Conservation (phyloP, 2,113 vertebrate genomes). For the Podarcis muralis region DNA sequence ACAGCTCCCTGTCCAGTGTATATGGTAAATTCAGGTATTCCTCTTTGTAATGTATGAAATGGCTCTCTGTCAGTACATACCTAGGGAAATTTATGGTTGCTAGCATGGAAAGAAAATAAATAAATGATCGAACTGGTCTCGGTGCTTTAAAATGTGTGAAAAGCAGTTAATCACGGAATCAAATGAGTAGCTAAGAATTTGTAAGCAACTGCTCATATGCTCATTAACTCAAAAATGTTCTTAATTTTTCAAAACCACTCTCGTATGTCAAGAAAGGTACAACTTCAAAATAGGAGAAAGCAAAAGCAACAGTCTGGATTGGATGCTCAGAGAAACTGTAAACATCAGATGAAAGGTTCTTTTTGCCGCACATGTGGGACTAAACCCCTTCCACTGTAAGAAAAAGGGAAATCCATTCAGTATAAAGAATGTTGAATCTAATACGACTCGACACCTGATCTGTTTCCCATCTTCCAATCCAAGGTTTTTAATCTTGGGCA, state of each 20-base stretch:
- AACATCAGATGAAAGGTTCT: not conserved
- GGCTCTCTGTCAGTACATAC: not conserved
- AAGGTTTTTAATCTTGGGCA: slow-evolving; percentile 1
- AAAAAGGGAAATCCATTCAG: slow-evolving; percentile 4
- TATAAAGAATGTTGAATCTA: slow-evolving; percentile 12
- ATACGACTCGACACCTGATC: slow-evolving; percentile 16
- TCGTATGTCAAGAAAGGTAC: not conserved
- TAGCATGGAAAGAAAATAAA: not conserved
- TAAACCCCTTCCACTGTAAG: not conserved
- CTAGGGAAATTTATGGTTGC: not conserved
- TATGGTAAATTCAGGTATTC: not conserved
- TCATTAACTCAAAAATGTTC: not conserved
- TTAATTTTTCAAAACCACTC: not conserved
- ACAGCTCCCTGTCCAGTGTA: not conserved
- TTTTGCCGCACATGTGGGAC: not conserved
- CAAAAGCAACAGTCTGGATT: not conserved
- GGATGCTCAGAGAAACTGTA: not conserved
- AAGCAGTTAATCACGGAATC: not conserved
- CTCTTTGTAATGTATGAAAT: not conserved
- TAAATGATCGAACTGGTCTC: not conserved
- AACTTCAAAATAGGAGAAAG: not conserved
- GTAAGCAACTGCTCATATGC: not conserved
- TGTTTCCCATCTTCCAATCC: not conserved
- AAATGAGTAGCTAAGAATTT: not conserved
- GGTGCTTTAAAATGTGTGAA: not conserved